phyloP scores from a whole-genome alignment of 2,113 vertebrate genomes.

The Stictonetta naevosa region DNA sequence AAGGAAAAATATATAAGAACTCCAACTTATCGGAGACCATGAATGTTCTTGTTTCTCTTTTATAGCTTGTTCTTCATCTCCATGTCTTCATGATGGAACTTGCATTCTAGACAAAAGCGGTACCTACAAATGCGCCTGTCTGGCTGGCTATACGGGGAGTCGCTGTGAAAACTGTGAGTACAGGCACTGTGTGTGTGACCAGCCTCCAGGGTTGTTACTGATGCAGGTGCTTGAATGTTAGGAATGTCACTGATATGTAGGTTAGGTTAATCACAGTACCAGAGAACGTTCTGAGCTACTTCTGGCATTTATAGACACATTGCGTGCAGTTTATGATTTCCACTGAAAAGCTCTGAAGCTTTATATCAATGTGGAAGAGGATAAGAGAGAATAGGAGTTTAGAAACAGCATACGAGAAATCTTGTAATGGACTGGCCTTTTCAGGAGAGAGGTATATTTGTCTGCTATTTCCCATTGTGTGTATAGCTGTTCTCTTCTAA shows the following conservation, averaged over 20 bases:
- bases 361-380: background rate
- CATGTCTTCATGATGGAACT: constrained; percentile 93
- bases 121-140: constrained; percentile 90
- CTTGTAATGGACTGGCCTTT: background rate
- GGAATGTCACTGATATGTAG: background rate
- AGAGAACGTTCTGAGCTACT: background rate
- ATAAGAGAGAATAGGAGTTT: background rate
- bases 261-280: background rate
- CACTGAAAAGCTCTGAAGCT: background rate
- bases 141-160: constrained; percentile 92
- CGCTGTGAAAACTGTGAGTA: constrained; percentile 92
- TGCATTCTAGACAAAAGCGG: constrained; percentile 85
- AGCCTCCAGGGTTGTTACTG: background rate
- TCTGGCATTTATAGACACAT: background rate
- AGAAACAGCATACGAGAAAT: background rate
- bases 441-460: background rate
- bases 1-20: background rate
- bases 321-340: background rate
- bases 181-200: background rate
- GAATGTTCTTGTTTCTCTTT: constrained; percentile 29
- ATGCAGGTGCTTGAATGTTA: background rate
- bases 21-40: background rate
- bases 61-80: constrained; percentile 92
- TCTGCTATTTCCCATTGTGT: background rate
- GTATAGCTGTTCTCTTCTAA: background rate